Conservation (phyloP, 2,797 vertebrate species). For the Intellagama lesueurii region DNA sequence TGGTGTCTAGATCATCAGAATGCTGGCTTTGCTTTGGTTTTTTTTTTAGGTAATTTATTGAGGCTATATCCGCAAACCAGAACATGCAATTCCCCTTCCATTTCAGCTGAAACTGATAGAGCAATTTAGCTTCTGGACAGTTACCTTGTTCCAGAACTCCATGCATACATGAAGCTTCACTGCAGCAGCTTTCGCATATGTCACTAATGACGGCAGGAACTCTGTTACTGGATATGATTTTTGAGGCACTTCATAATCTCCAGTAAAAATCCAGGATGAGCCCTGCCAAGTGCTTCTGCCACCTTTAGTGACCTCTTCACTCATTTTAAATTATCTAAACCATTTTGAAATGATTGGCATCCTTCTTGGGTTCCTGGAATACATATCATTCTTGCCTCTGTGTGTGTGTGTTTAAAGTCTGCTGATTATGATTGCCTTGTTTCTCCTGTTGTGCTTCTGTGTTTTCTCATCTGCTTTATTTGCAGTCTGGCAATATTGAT, state of each 20-base stretch:
- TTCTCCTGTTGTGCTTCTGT: neutral
- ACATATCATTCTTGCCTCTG: neutral
- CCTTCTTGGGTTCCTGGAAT: neutral
- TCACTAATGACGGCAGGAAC: neutral
- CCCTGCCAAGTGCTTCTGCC: neutral
- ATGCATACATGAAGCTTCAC: neutral
- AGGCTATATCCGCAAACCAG: neutral
- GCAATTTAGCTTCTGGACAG: neutral
- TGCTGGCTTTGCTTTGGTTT: neutral
- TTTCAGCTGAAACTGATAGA: neutral
- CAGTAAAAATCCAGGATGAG: neutral
- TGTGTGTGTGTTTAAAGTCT: neutral
- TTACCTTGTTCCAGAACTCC: neutral
- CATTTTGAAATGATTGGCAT: slow-evolving; percentile 8
- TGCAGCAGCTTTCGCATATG: neutral
- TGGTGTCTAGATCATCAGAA: neutral
- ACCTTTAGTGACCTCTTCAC: neutral
- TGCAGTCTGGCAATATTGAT: neutral
- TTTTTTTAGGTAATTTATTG: neutral
- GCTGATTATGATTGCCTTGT: neutral
- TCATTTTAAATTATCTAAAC: neutral
- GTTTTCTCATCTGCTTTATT: slow-evolving; percentile 8
- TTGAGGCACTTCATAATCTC: neutral
- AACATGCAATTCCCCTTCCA: neutral
- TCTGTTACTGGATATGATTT: neutral